Evolutionary conservation across 2,113 vertebrate genomes (phyloP).

Genomic region (Poecile atricapillus): DNA sequence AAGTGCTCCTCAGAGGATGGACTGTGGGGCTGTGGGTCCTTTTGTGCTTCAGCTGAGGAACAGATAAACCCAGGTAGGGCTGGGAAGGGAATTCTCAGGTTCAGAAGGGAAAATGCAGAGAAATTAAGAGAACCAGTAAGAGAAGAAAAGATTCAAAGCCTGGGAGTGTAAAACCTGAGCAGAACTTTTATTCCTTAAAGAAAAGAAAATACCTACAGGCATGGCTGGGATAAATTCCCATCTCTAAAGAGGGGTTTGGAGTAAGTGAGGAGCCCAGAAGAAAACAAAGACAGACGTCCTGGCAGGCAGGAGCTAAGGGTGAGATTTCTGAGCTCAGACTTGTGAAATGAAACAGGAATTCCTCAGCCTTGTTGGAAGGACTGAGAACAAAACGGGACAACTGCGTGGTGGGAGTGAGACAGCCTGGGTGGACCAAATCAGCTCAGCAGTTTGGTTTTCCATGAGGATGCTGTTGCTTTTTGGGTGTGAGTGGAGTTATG

Average conservation of each 20-base stretch:
- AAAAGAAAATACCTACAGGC: background rate
- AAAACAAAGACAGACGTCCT: slow-evolving; percentile 19
- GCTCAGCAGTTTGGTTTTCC: background rate
- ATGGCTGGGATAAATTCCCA: background rate
- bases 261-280: background rate
- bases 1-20: background rate
- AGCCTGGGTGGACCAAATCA: background rate
- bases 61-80: background rate
- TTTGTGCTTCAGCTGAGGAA: background rate
- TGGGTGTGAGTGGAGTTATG: background rate
- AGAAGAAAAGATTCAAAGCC: background rate
- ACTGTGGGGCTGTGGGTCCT: background rate
- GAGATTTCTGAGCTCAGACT: slow-evolving; percentile 32
- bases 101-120: background rate
- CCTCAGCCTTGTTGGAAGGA: background rate
- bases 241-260: background rate
- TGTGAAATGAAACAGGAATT: background rate
- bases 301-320: slow-evolving; percentile 12
- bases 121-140: background rate
- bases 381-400: rapidly evolving
- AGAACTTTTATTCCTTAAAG: background rate
- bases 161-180: background rate
- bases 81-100: background rate
- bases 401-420: background rate
- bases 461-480: background rate